Evolutionary conservation across 1,140 invertebrate species (phyloP), one percentile per base, ranked within the genome.

Genomic region (Protaetia brevitarsis): DNA sequence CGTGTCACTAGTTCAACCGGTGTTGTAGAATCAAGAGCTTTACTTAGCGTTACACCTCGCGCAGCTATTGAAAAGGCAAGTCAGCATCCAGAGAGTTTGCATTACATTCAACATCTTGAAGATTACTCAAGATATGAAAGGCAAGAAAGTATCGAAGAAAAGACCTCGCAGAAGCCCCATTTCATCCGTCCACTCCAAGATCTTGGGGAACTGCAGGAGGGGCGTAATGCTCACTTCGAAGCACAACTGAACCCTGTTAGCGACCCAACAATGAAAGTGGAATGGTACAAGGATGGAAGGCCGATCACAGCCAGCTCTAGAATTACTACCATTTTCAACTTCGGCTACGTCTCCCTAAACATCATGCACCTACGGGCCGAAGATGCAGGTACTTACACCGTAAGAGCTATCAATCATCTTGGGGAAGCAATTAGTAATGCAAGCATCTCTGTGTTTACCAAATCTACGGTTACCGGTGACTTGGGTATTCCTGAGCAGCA

Each of bases 231-330:
- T 67, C 94, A 97, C 77, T 97, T 98, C 76, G 95, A 98, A 84
- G 95, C 91, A 69, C 93, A 96, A 78, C 84, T 98, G 0, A 92
- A 90, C 60, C 97, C 96, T 66, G 91, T 97, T 27, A 96, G 94
- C 72, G 97, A 99, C 80, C 94, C 96, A 13, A 94, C 92, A 19
- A 98, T 99, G 96, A 90, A 90, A 82, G 93, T 99, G 72, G 96
- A 99, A 81, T 99, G 96, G 96, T 96, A 93, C 81, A 96, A 97
- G 82, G 95, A 99, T 88, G 96, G 95, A 72, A 88, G 87, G 79
- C 86, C 92, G 41, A 93, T 96, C 71, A 96, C 93, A 82, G 89
- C 92, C 78, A 97, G 95, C 81, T 95, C 94, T 77, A 87, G 96
- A 82, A 97, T 97, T 79, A 94, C 91, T 74, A 93, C 94, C 74